These are phyloP conservation scores for Lymantria dispar DNA, from an alignment of 2,888 invertebrate genomes.

Conservation along the genomic window DNA sequence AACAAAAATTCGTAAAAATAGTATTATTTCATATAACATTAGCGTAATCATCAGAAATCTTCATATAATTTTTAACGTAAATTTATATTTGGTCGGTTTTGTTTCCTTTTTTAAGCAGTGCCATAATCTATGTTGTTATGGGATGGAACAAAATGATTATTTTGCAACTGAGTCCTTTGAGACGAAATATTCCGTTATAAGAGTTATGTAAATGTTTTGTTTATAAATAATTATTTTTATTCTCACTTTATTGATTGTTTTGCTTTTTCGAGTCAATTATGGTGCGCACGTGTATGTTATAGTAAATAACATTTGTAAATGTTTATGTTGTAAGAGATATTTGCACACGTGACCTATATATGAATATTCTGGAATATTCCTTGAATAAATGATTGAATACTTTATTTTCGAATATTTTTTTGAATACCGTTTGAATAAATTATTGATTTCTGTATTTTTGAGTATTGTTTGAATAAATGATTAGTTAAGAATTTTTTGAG, in stretches of 20 bases:
- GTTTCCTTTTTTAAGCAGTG: slow-evolving; percentile 22
- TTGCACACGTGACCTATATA: no score
- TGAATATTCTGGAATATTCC: no score
- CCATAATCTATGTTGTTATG: slow-evolving; percentile 34
- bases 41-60: background rate
- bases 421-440: no score
- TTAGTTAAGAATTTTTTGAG: no score
- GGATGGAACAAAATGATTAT: slow-evolving; percentile 14
- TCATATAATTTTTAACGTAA: background rate
- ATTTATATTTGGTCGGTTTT: slow-evolving; percentile 5
- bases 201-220: slow-evolving; percentile 27
- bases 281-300: slow-evolving; percentile 65
- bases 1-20: no score
- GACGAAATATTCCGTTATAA: slow-evolving; percentile 17
- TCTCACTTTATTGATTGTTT: slow-evolving; percentile 35
- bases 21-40: no score
- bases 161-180: slow-evolving; percentile 13
- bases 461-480: no score
- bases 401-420: no score
- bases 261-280: slow-evolving; percentile 73
- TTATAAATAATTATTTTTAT: slow-evolving; percentile 19
- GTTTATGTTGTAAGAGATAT: slow-evolving; percentile 40
- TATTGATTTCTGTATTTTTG: no score
- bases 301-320: slow-evolving; percentile 38
- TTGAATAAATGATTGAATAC: no score